Evolutionary conservation across 2,113 vertebrate species (phyloP), one percentile per base, ranked within the genome.

Genomic region (Amphilophus citrinellus): DNA sequence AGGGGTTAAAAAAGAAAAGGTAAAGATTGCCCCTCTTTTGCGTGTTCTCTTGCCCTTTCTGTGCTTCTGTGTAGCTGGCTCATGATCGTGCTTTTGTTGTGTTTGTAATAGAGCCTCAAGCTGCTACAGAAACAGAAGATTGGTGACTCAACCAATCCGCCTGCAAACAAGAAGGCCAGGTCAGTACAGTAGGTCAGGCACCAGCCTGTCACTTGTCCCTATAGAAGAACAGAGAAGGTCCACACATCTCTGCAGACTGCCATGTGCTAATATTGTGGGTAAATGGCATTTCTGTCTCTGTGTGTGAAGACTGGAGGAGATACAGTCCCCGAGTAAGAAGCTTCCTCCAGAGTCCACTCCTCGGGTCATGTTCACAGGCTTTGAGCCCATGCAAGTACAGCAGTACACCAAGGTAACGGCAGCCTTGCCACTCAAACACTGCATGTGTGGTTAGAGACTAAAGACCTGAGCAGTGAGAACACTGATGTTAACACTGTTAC

Each of bases 361-460:
- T 1, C 89, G 93, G 3, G 97, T 99, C 86, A 95, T 98, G 59
- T 99, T 99, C 93, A 99, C 98, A 5, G 98, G 98, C 8, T 99
- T 99, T 79, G 98, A 99, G 88, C 98, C 97, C 30, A 62, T 89
- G 15, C 97, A 98, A 77, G 96, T 97, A 5, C 98, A 98, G 7
- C 97, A 98, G 91, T 98, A 97, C 92, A 96, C 98, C 42, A 99
- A 99, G 98, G 98, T 99, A 85, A 93, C 2, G 7, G 18, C 9
- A n/a, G 35, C 47, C 10, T 27, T 3, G 7, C 44, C 42, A 8
- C 37, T 0, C 17, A 39, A 0, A 13, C n/a, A 0, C 5, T 44
- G 5, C 37, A 18, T 3, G 50, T 57, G 42, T 10, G 0, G 14
- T 68, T 30, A 68, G 32, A 63, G 65, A 68, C 22, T 47, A 39